Conservation (phyloP, 2,797 vertebrate genomes). For the Mus minutoides region DNA sequence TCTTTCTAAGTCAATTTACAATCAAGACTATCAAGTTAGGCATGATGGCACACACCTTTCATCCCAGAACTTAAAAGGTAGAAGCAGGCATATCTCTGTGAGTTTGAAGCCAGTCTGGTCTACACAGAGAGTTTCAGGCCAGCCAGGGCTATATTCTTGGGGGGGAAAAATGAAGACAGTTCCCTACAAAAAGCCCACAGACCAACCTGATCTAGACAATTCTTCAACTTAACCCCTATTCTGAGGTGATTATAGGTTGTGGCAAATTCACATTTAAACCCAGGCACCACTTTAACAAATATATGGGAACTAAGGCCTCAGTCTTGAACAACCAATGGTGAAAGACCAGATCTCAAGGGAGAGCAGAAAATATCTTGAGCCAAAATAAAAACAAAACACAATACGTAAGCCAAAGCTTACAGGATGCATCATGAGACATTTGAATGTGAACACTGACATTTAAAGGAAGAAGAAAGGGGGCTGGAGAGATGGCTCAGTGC, state of each 20-base stretch:
- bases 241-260: neutral
- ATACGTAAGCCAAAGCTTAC: neutral
- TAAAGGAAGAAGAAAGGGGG: neutral
- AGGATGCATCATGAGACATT: too few species aligned
- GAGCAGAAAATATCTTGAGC: neutral
- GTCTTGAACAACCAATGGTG: neutral
- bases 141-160: neutral
- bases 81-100: neutral
- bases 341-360: neutral
- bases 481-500: neutral
- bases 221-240: too few species aligned
- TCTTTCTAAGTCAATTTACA: neutral
- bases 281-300: neutral
- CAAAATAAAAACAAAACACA: neutral
- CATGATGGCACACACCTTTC: neutral
- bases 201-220: neutral
- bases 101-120: neutral
- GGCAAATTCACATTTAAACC: neutral
- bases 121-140: neutral
- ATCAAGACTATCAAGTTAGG: neutral
- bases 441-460: neutral
- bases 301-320: neutral
- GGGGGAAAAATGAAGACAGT: neutral
- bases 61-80: neutral
- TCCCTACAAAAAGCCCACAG: neutral